Conservation (phyloP, 2,113 vertebrate genomes). For the Leucosticte australis region DNA sequence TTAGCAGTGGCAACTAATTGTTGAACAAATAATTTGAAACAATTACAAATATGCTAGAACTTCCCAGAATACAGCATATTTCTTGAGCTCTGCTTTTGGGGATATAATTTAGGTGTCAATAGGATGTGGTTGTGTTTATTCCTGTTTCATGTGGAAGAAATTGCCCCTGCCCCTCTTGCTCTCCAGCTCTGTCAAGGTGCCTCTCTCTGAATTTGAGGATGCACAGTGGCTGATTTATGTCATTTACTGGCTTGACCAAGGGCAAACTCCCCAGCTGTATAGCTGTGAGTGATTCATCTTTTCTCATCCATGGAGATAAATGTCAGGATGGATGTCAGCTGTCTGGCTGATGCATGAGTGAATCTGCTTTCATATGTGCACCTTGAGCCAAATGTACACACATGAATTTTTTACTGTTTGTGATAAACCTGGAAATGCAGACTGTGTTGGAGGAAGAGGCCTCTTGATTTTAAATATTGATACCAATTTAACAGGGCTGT, state of each 20-base stretch:
- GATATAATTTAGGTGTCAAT: not conserved
- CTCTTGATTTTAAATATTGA: constrained; percentile 2
- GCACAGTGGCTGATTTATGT: not conserved
- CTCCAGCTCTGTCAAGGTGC: not conserved
- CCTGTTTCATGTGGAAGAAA: not conserved
- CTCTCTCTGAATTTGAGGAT: not conserved
- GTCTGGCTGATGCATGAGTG: not conserved
- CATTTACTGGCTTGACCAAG: not conserved
- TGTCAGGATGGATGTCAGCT: not conserved
- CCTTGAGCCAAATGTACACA: not conserved
- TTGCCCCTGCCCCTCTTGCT: not conserved
- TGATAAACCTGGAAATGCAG: not conserved
- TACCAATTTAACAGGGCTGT: not conserved
- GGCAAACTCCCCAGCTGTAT: not conserved
- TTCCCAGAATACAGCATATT: not conserved
- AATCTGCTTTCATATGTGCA: not conserved
- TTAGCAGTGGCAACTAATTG: not conserved
- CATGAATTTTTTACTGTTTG: not conserved
- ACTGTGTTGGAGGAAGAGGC: not conserved
- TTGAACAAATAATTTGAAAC: not conserved
- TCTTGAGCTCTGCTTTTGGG: not conserved
- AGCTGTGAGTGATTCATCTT: not conserved
- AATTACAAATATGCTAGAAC: not conserved
- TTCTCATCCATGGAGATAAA: not conserved
- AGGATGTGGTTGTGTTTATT: not conserved